phyloP scores from a whole-genome alignment of 2,888 invertebrate species.

The Chaitophorus viminalis region DNA sequence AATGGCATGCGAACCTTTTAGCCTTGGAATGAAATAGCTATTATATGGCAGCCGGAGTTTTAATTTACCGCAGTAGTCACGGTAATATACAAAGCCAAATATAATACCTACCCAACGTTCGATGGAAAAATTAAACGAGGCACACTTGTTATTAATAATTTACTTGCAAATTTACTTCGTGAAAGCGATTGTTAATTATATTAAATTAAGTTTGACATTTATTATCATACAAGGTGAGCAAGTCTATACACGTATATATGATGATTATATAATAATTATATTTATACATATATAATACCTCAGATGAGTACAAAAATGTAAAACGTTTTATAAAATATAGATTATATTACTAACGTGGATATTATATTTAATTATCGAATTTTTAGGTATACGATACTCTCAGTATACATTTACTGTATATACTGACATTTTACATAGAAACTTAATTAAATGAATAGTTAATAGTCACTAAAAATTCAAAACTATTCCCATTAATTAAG shows the following conservation, averaged over 20 bases:
- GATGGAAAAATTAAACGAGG: background rate
- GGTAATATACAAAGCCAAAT: background rate
- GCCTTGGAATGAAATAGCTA: conserved; percentile 11
- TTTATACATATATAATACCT: no score
- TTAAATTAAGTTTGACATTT: no score
- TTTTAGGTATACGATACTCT: background rate
- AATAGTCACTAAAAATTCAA: background rate
- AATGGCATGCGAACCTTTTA: conserved; percentile 38
- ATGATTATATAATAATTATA: no score
- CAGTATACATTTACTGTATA: background rate
- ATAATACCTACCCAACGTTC: background rate
- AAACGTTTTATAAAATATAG: background rate
- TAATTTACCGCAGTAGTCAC: conserved; percentile 30
- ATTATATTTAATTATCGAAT: background rate
- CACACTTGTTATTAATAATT: background rate
- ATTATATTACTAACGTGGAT: background rate
- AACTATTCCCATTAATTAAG: background rate
- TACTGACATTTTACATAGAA: background rate
- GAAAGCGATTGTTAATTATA: background rate
- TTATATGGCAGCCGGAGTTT: background rate
- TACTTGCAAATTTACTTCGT: background rate
- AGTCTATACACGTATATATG: no score
- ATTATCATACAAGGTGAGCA: no score
- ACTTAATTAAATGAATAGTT: no score
- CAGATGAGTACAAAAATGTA: background rate